Conservation (phyloP, 30 jellyfish, hydroid and myxozoan species). For the Euphysa ruthae region DNA sequence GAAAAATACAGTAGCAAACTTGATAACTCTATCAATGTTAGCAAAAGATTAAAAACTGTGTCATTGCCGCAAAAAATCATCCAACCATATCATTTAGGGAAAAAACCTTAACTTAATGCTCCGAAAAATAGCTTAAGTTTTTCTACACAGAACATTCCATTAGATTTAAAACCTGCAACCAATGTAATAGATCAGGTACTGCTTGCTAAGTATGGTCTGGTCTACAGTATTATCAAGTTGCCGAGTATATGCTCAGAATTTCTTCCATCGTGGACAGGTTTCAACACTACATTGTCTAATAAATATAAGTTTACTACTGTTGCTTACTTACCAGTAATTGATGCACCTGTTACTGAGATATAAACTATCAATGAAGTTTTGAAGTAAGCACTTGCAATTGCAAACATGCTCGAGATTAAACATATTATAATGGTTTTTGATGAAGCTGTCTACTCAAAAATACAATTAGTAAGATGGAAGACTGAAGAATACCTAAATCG, state of each 20-base stretch:
- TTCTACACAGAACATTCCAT: too few relatives aligned
- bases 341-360: too few relatives aligned
- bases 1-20: not conserved
- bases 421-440: slow-evolving; percentile 14
- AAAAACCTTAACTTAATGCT: slow-evolving; percentile 15
- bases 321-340: too few relatives aligned
- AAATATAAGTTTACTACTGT: too few relatives aligned
- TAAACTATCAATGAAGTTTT: too few relatives aligned
- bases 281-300: too few relatives aligned
- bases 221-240: not conserved
- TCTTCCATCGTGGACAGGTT: too few relatives aligned
- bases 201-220: not conserved
- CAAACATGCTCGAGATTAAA: too few relatives aligned
- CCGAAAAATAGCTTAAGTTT: not conserved
- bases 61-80: slow-evolving; percentile 24
- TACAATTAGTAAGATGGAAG: slow-evolving; percentile 3
- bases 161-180: not conserved
- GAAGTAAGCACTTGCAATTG: too few relatives aligned
- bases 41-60: not conserved
- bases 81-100: slow-evolving; percentile 16
- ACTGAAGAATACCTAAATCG: not conserved
- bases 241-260: too few relatives aligned
- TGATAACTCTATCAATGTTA: not conserved
- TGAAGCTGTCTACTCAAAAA: slow-evolving; percentile 13
- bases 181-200: not conserved